Evolutionary conservation across 2,888 invertebrate species (phyloP).

Genomic region (Stictocephala bisonia): DNA sequence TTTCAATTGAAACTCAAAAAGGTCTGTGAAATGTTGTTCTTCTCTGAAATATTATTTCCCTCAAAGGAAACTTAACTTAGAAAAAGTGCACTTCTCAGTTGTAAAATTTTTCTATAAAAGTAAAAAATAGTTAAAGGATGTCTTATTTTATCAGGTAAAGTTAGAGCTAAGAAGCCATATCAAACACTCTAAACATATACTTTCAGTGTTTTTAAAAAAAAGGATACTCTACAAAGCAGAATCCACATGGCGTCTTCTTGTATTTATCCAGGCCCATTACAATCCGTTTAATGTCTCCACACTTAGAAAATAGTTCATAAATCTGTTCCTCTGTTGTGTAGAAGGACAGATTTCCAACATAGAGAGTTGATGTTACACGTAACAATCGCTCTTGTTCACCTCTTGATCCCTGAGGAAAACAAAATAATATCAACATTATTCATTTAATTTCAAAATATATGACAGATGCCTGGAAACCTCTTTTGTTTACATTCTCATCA

Average conservation of each 20-base stretch:
- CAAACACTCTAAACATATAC: too few species aligned
- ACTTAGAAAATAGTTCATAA: conserved; percentile 93
- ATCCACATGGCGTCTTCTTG: conserved; percentile 98
- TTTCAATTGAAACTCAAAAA: too few species aligned
- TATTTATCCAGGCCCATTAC: conserved; percentile 98
- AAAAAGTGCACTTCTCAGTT: too few species aligned
- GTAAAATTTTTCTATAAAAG: too few species aligned
- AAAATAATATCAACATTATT: too few species aligned
- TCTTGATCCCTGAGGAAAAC: conserved; percentile 79
- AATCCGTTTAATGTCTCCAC: conserved; percentile 93
- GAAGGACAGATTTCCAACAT: conserved; percentile 97
- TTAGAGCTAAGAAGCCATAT: too few species aligned
- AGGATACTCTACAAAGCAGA: conserved; percentile 95
- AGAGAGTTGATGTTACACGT: conserved; percentile 82
- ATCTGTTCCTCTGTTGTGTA: conserved; percentile 99
- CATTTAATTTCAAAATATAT: too few species aligned
- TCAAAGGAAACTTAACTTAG: too few species aligned
- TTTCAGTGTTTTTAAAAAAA: conserved; percentile 18
- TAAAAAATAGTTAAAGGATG: too few species aligned
- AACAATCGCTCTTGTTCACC: conserved; percentile 86
- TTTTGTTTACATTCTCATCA: not conserved
- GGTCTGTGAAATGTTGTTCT: too few species aligned
- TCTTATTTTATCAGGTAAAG: too few species aligned
- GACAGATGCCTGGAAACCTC: not conserved
- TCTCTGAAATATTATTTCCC: too few species aligned